Percentiles rank a stretch among this genome's conserved stretches.
phyloP scores from a whole-genome alignment of 2,888 invertebrate genomes.

The Leucophenga montana region DNA sequence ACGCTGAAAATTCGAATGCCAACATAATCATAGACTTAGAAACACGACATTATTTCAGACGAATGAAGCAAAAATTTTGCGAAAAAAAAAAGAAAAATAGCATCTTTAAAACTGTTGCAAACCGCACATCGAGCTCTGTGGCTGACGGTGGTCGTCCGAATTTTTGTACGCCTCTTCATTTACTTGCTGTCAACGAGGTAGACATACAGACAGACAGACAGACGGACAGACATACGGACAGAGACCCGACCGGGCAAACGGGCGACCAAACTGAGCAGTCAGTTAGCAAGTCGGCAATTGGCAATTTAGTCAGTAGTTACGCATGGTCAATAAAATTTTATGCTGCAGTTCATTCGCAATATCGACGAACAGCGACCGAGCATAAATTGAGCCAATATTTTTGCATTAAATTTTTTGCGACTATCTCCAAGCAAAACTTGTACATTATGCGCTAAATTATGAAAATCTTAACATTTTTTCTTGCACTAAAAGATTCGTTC shows the following conservation, averaged over 20 bases:
- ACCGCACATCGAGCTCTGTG: background rate
- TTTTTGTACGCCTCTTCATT: background rate
- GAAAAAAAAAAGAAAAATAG: constrained; percentile 57
- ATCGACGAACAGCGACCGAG: background rate
- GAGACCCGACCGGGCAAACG: background rate
- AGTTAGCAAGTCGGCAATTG: background rate
- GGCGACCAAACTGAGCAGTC: background rate
- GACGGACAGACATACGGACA: background rate
- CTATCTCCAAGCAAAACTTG: background rate
- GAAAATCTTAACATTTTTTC: background rate
- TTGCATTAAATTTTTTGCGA: constrained; percentile 15
- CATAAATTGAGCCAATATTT: constrained; percentile 8
- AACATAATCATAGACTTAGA: background rate
- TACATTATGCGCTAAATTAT: constrained; percentile 13
- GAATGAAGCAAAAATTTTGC: constrained; percentile 54
- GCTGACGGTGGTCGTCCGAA: background rate
- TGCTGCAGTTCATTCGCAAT: constrained; percentile 1
- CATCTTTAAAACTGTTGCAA: constrained; percentile 56
- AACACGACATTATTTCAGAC: constrained; percentile 41
- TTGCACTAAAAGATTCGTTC: no score
- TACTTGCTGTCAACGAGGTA: background rate
- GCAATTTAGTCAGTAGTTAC: constrained; percentile 12
- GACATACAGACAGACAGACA: no score
- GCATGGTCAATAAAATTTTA: constrained; percentile 24
- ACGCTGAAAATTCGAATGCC: no score